A percentile compares a stretch with the other conserved stretches of the same genome.
Conservation (phyloP, 2,888 invertebrate species). For the Stomorhina lunata region DNA sequence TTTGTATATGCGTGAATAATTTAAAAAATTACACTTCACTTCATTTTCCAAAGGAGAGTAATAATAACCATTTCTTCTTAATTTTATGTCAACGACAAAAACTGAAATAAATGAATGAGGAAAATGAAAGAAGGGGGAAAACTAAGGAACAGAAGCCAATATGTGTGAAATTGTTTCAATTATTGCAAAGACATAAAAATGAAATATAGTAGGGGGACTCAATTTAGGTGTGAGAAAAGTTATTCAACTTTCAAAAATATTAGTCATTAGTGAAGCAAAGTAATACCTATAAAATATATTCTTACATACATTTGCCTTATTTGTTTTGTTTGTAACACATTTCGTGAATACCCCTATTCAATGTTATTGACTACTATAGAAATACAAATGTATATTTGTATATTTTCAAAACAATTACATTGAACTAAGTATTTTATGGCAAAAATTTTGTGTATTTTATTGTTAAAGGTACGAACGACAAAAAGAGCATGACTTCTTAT, state of each 20-base stretch:
- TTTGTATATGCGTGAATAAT: conserved; percentile 39
- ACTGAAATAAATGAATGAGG: not conserved
- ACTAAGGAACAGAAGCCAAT: not conserved
- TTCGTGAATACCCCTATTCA: no score
- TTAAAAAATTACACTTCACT: conserved; percentile 3
- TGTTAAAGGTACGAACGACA: no score
- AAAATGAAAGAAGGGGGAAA: not conserved
- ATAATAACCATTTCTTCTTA: not conserved
- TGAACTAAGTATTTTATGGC: not conserved
- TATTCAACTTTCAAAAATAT: no score
- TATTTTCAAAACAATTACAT: not conserved
- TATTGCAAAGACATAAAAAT: no score
- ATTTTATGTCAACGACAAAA: conserved; percentile 19
- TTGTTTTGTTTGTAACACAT: no score
- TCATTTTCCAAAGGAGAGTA: not conserved
- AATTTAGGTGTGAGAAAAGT: no score
- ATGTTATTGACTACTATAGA: not conserved
- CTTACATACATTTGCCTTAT: no score
- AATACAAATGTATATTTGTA: no score
- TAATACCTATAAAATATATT: no score
- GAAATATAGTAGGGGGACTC: no score
- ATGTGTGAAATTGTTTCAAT: conserved; percentile 34
- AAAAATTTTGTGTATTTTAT: not conserved
- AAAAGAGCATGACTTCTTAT: not conserved
- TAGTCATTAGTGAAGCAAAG: no score